Evolutionary conservation across 1,140 invertebrate species (phyloP).

Genomic region (Probaryconus sp.): DNA sequence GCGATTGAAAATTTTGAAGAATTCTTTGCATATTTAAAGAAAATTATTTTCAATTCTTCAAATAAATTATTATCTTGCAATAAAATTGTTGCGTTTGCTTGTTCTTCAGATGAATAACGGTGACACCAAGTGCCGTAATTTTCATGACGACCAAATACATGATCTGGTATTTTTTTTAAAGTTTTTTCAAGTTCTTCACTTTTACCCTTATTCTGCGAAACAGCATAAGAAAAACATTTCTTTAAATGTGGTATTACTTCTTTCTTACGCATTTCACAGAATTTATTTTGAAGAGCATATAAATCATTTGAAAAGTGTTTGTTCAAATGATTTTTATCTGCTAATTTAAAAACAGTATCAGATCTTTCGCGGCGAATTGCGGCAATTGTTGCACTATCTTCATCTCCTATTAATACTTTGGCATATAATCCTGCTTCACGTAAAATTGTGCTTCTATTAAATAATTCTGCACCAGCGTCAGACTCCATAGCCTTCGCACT

Average conservation of each 20-base stretch:
- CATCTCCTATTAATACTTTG: constrained; percentile 41
- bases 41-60: constrained; percentile 9
- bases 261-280: constrained; percentile 36
- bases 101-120: too few relatives aligned
- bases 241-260: constrained; percentile 41
- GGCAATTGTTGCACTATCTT: constrained; percentile 47
- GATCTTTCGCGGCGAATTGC: constrained; percentile 19
- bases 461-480: constrained; percentile 36
- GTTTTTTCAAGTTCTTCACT: too few relatives aligned
- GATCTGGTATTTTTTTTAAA: too few relatives aligned
- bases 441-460: constrained; percentile 31
- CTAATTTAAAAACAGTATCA: constrained; percentile 17
- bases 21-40: constrained; percentile 22
- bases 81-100: constrained; percentile 11
- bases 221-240: constrained; percentile 51
- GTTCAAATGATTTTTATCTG: constrained; percentile 22
- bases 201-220: constrained; percentile 46
- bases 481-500: constrained; percentile 57
- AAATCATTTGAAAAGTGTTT: constrained; percentile 49
- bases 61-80: constrained; percentile 11
- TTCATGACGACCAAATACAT: too few relatives aligned
- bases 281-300: constrained; percentile 15
- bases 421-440: constrained; percentile 39
- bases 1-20: constrained; percentile 29
- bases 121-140: constrained; percentile 7